phyloP scores from a whole-genome alignment of 2,113 vertebrate species.

The Microtus montanus region DNA sequence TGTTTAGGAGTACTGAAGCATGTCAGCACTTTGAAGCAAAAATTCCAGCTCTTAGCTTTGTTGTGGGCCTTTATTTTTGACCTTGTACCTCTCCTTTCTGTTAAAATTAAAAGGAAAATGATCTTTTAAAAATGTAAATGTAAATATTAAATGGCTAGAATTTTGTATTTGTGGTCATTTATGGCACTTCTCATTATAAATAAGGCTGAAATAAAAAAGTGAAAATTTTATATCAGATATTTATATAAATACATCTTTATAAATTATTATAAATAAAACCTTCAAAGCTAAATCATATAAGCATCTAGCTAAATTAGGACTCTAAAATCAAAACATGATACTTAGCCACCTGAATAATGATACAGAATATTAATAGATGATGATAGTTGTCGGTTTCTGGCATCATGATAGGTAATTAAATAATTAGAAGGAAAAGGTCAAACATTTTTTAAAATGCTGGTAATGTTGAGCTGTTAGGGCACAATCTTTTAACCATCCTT shows the following conservation, averaged over 20 bases:
- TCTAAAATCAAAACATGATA: slow-evolving; percentile 37
- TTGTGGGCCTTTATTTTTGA: not conserved
- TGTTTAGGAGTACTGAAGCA: not conserved
- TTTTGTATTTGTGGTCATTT: not conserved
- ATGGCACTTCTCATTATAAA: not conserved
- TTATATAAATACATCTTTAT: not conserved
- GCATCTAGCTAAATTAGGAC: slow-evolving; percentile 40
- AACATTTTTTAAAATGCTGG: not conserved
- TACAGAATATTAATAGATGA: slow-evolving; percentile 36
- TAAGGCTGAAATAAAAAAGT: slow-evolving; percentile 25
- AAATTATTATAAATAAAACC: slow-evolving; percentile 44
- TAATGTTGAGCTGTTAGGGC: not conserved
- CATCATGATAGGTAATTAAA: not conserved
- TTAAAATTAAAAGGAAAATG: not conserved
- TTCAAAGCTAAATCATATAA: not conserved
- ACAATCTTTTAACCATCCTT: not conserved
- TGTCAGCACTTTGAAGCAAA: not conserved
- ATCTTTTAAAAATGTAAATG: not conserved
- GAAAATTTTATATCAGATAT: not conserved
- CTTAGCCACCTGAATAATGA: slow-evolving; percentile 45
- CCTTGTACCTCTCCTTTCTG: not conserved
- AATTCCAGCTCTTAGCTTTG: not conserved
- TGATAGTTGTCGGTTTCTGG: not conserved
- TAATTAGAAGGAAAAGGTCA: slow-evolving; percentile 39
- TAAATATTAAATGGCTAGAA: not conserved